Base-by-base conservation (phyloP, 2,888 invertebrate genomes). In the Nowickia ferox region DNA sequence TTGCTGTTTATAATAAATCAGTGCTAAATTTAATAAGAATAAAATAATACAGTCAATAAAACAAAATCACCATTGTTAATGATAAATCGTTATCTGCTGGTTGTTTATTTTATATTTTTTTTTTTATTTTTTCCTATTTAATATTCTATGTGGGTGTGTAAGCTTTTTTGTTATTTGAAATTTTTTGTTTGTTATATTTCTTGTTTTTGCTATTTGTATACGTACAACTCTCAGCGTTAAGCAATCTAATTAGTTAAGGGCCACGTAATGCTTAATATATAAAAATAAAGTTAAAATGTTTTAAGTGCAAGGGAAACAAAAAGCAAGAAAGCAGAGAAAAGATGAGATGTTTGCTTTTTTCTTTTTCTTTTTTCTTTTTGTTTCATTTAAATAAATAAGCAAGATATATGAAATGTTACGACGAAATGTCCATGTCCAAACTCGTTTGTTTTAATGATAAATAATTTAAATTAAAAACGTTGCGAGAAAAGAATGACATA, bases 161-260 rank as follows among this genome's bases (percentile, higher is more conserved):
- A 13, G 6, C 30, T 13, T 44, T 53, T 81, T 59, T 55, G 17
- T 65, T 38, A 19, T 42, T 19, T 65, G 15, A 13, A 22, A 44
- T 59, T 82, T 63, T 61, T 46, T 51, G 59, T 38, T 30, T 75
- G 53, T 61, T 42, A 44, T 44, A 69, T 30, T 30, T 15, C 46
- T 59, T 51, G 9, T 42, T 44, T 57, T 11, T 65, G 30, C 30
- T 30, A 30, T 48, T 38, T 8, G 40, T 15, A 9, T 1, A 8
- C 10, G 40, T 48, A 68, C 13, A 10, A 66, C 9, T 69, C 53
- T 57, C n/a, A 19, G 44, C 38, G 42, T 44, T 61, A 71, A 83
- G 76, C 76, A 83, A 85, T 83, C 59, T 86, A 83, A 86, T 86
- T 86, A 83, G 83, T 83, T 66, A 86, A 76, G 74, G 71, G 48